Base-by-base conservation (phyloP, 1,140 invertebrate species). In the Idris sp. region DNA sequence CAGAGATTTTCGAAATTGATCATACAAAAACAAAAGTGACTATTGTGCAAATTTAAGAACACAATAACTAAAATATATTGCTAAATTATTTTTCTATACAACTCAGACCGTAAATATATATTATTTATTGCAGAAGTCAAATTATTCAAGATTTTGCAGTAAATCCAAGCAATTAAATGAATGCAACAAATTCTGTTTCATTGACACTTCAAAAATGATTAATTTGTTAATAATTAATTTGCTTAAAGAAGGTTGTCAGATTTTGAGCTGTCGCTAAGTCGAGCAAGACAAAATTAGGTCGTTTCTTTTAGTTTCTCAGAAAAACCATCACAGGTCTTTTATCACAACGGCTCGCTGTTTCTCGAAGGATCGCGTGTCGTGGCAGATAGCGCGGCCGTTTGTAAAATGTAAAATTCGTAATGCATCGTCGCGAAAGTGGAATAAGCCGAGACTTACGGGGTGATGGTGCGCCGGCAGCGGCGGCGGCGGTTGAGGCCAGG, bases 321-420 rank as follows among this genome's bases (percentile, higher is more conserved):
- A 76, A 76, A 76, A 64, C 54, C 67, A 76, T 71, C 41, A 16
- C 54, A 19, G 16, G 53, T 44, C 38, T 68, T 84, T 83, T 81
- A 81, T 84, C 78, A 79, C 68, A 38, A 56, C 36, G 44, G 56
- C 68, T 79, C 76, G 67, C 65, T 59, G 77, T 78, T 77, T 51
- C 81, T 80, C 76, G 78, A 84, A 81, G 75, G 74, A 86, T 86
- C 79, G 82, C 83, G 79, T 81, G 83, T 86, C 82, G 77, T 72
- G 51, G 71, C 49, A 86, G 81, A 86, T 85, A 84, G 79, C 80
- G 76, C 53, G 68, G 79, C 79, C 81, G 82, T 87, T 86, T 87
- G 81, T 84, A 83, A 86, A 84, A 83, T 85, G 80, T 83, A 83
- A 86, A 86, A 87, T 86, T 85, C 79, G 83, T 83, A 83, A 86